Base-by-base conservation (phyloP, 2,113 vertebrate species). In the Anolis sagrei region DNA sequence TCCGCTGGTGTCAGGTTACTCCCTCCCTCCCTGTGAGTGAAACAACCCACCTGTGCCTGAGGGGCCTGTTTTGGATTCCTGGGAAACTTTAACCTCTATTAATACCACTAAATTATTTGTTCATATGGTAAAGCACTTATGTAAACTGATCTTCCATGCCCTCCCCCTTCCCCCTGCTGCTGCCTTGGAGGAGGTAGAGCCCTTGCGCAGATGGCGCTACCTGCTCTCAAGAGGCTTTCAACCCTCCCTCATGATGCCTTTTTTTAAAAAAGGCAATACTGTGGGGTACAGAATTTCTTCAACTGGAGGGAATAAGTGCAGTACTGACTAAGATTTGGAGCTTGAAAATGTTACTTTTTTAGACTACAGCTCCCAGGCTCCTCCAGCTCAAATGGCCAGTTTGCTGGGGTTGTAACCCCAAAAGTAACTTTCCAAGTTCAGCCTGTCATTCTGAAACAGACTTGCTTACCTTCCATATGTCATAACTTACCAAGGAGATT, bases 1-100 rank as follows among this genome's bases (percentile, higher is more conserved):
- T 34, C 6, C 3, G 8, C 64, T 36, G 87, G 97, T 96, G 91
- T 95, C 95, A 85, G 90, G 95, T 97, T 95, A 93, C 97, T 89
- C 93, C 62, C 94, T 90, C 95, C 93, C 89, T 94, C 96, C 96
- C 96, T 96, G 96, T 81, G 94, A 97, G 96, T 98, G 98, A 98
- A 97, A 97, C 95, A 97, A 97, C 96, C 97, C 97, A 98, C 97
- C 98, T 98, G 98, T 94, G 97, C 95, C 95, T 95, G 95, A 93
- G 88, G 90, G 94, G 94, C 93, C 94, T 94, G 96, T 75, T 94
- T 94, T 87, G 94, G 94, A 96, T 98, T 97, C 95, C 96, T 97
- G 97, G 96, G 97, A 97, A 96, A 97, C 97, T 97, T 98, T 97
- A 97, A 97, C 95, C 96, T 97, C 97, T 97, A 97, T 98, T 97